Conservation (phyloP, 2,888 invertebrate species). For the Ophonus ardosiacus region DNA sequence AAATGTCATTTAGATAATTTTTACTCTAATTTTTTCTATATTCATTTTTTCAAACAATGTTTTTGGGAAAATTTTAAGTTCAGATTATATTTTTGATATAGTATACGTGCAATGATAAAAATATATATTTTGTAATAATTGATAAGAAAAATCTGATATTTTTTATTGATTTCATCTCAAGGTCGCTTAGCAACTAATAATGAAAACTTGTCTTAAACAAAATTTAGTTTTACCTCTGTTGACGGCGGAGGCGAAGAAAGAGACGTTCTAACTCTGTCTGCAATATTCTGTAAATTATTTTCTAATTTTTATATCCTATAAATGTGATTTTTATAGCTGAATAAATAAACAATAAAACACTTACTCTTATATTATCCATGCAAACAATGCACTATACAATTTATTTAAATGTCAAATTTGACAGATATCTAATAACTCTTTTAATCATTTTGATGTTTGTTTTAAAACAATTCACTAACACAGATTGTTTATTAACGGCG, state of each 20-base stretch:
- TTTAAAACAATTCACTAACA: neutral
- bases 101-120: too few species aligned
- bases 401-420: conserved; percentile 1
- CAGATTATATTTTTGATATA: too few species aligned
- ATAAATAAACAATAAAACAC: neutral
- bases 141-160: too few species aligned
- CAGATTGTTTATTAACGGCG: neutral
- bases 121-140: too few species aligned
- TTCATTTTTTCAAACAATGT: too few species aligned
- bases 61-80: too few species aligned
- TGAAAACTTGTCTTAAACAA: neutral
- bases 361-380: conserved; percentile 8
- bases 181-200: too few species aligned
- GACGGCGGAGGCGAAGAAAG: too few species aligned
- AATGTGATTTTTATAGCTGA: neutral
- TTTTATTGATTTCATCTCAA: too few species aligned
- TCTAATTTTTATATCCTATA: neutral
- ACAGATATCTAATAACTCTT: neutral
- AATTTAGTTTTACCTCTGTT: neutral
- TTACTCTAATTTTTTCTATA: too few species aligned
- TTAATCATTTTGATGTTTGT: neutral
- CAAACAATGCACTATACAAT: neutral
- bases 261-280: neutral
- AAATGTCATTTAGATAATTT: too few species aligned
- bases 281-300: neutral